Evolutionary conservation across 1,140 invertebrate genomes (phyloP), one percentile per base, ranked within the genome.

Genomic region (Neodiprion lecontei): DNA sequence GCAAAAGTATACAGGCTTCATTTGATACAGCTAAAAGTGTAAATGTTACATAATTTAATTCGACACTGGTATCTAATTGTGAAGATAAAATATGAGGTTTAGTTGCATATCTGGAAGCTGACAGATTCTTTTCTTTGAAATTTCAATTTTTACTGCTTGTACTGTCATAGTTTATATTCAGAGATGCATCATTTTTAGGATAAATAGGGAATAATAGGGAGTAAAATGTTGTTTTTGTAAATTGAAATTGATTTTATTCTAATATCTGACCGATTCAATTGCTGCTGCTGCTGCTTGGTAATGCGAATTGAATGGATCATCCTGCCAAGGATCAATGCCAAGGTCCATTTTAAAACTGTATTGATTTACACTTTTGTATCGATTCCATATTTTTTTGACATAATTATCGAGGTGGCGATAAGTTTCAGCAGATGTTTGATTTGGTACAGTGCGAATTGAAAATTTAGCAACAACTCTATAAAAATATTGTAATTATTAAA

Each of bases 391-490:
- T 48, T 80, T 75, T 53, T 72, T 72, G 23, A 80, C 74, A 65
- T 79, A 67, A 61, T 66, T 74, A 7, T 79, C 53, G 61, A 80
- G 67, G 48, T 77, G 72, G 17, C 53, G n/a, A 23, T 17, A 76
- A 61, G 73, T 74, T 65, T 73, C 72, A 8, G 48, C 21, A 48
- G 67, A 23, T 10, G 53, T 80, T 84, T 90, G 89, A 81, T 93
- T 85, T 1, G 91, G 91, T 4, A 93, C 92, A 70, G 93, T 85
- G 69, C 92, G 87, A 76, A 93, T 89, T n/a, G 91, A 92, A 83
- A 93, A 93, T 77, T 92, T 93, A 71, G 91, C 92, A 77, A 88
- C 89, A 9, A 93, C 91, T 82, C 92, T 92, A n/a, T 5, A 4
- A 82, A 69, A 49, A 92, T 92, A 72, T 93, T 93, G 8, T 14